Percentiles rank a stretch among this genome's conserved stretches.
Evolutionary conservation across 2,888 invertebrate species (phyloP).

Genomic region (Diplolepis rosae): DNA sequence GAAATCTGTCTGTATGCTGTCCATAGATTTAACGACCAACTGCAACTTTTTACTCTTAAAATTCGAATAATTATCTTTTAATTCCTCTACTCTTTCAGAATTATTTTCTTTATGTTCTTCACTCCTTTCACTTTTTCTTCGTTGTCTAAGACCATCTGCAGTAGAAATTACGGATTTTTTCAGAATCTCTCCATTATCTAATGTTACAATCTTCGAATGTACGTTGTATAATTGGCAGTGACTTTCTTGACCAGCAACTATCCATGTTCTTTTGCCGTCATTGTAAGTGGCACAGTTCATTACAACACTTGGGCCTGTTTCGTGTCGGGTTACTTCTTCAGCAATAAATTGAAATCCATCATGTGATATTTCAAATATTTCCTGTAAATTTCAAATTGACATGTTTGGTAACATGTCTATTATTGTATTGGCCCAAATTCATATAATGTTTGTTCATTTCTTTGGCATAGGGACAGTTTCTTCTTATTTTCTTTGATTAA

Average conservation of each 20-base stretch:
- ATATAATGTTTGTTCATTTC: too few species aligned
- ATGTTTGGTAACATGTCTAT: too few species aligned
- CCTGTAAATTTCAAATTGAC: conserved; percentile 76
- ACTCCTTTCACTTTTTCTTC: conserved; percentile 76
- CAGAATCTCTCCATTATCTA: conserved; percentile 75
- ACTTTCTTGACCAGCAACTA: conserved; percentile 94
- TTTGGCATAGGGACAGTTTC: too few species aligned
- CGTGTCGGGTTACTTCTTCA: conserved; percentile 91
- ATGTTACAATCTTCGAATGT: conserved; percentile 72
- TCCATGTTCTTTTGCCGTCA: conserved; percentile 83
- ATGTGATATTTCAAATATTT: conserved; percentile 93
- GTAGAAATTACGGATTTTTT: conserved; percentile 70
- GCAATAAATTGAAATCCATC: conserved; percentile 89
- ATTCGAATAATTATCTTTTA: conserved; percentile 60
- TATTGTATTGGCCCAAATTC: too few species aligned
- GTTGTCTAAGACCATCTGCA: conserved; percentile 74
- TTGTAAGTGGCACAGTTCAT: conserved; percentile 91
- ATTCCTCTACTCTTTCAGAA: conserved; percentile 50
- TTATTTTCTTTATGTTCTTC: conserved; percentile 58
- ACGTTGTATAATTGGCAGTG: conserved; percentile 91
- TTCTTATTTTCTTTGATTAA: too few species aligned
- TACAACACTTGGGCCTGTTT: conserved; percentile 91
- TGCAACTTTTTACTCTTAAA: conserved; percentile 78
- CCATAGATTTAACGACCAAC: conserved; percentile 84
- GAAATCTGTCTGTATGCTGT: conserved; percentile 91